Base-by-base conservation (phyloP, 2,797 vertebrate genomes). In the Semaprochilodus insignis region DNA sequence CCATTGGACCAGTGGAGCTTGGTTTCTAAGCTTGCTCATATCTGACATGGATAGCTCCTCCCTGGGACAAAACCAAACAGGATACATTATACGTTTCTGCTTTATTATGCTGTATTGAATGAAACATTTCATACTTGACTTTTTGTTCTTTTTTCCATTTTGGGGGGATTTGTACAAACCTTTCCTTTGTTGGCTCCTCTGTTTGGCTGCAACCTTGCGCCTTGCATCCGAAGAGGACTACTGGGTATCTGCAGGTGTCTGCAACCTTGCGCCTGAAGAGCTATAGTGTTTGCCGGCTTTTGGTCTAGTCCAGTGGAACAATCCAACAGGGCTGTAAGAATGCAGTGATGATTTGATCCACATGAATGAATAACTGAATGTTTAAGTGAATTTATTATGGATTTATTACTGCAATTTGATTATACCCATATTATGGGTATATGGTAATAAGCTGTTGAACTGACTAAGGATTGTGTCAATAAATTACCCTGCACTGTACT, bases 61-160 rank as follows among this genome's bases (percentile, higher is more conserved):
- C 67, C 21, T 23, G 63, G 44, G 67, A 66, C 13, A 21, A n/a
- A 62, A 63, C 51, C 51, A 55, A 73, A 3, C 19, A 21, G 72
- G 17, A 74, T 21, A 34, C n/a, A 10, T 6, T 44, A 11, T 71
- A 4, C n/a, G 44, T 23, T 51, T 44, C 31, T 13, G 11, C 59
- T 80, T 62, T 15, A 67, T 70, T 59, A 13, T n/a, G 16, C 36
- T 52, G 34, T 34, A 27, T 66, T 63, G 13, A 55, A 52, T 60
- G 74, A 25, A 23, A 44, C n/a, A 27, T 55, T 14, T 77, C 57
- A 81, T 54, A n/a, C 36, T 74, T 78, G 63, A 55, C 74, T 36
- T n/a, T 78, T 48, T 31, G 21, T 55, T 36, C 25, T 27, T 81
- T 77, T 77, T 23, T 55, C 52, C 17, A 21, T 83, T 36, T 77